Evolutionary conservation across 1,140 invertebrate genomes (phyloP).

Genomic region (Spodoptera frugiperda): DNA sequence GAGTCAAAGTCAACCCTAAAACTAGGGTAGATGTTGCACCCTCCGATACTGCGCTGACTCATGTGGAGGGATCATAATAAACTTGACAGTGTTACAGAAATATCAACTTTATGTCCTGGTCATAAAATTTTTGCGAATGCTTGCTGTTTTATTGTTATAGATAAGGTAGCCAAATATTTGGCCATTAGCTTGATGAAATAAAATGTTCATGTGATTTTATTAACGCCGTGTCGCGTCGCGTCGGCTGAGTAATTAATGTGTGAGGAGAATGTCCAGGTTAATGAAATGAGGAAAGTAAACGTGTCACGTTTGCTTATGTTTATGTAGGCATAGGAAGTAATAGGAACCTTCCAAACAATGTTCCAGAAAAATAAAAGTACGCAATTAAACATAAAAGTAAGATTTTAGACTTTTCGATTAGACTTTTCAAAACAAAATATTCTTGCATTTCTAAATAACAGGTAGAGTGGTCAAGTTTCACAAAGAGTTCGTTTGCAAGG

Average conservation of each 20-base stretch:
- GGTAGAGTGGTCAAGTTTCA: slow-evolving; percentile 13
- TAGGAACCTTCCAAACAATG: no score
- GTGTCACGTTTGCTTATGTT: not conserved
- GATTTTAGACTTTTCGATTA: no score
- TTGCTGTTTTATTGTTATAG: slow-evolving; percentile 53
- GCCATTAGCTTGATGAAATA: slow-evolving; percentile 65
- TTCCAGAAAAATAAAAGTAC: no score
- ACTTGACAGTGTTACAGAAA: slow-evolving; percentile 29
- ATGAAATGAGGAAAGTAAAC: not conserved
- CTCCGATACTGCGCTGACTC: slow-evolving; percentile 67
- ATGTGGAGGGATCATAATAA: slow-evolving; percentile 56
- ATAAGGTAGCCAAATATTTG: slow-evolving; percentile 64
- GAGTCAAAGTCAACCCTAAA: slow-evolving; percentile 57
- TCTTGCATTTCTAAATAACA: slow-evolving; percentile 19
- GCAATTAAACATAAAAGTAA: no score
- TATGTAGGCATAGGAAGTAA: no score
- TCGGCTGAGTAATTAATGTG: slow-evolving; percentile 44
- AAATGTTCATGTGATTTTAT: slow-evolving; percentile 43
- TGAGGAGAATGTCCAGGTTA: slow-evolving; percentile 18
- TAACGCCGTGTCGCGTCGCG: slow-evolving; percentile 26
- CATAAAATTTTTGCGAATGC: slow-evolving; percentile 47
- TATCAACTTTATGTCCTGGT: slow-evolving; percentile 48
- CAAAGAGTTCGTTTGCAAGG: slow-evolving; percentile 26
- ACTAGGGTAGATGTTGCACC: slow-evolving; percentile 59
- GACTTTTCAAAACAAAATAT: no score